Base-by-base conservation (phyloP, 2,888 invertebrate species). In the Diloba caeruleocephala region DNA sequence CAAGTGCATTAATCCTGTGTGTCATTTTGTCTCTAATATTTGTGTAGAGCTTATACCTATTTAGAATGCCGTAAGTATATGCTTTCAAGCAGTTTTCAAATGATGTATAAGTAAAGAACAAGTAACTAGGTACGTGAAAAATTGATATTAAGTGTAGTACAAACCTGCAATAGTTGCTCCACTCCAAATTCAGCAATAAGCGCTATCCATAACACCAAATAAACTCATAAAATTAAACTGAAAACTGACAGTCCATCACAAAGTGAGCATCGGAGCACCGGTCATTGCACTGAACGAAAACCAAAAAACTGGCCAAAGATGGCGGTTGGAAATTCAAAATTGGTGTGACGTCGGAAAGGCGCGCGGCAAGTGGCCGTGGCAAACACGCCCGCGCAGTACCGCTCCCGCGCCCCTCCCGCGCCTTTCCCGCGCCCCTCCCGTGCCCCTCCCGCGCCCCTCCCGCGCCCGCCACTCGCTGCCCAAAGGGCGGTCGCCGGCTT, bases 341-440 rank as follows among this genome's bases (percentile, higher is more conserved):
- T 85, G 84, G 83, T 87, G 85, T 87, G 89, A 87, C 89, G 87
- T 79, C 75, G 79, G 88, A 89, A 90, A 87, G 89, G 81, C 89
- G 84, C 76, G 76, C 88, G 85, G 81, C 83, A 86, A 74, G 72
- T 74, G 74, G 74, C 64, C 70, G 63, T 44, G 33, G 54, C 70
- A 70, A 62, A 88, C 66, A 51, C 59, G 58, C 43, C 54, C 59
- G 62, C 66, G 50, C 62, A 53, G 46, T 49, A 9, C 49, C 62
- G 34, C 61, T 44, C 55, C 34, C 65, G 38, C 39, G 53, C 46
- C 50, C 37, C 56, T 36, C 56, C 59, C 54, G 51, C 48, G 60
- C 54, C 56, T 37, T 7, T 53, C 52, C 50, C 51, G 28, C 39
- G 49, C 55, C 60, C 74, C 84, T 78, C 85, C 79, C 80, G 85